phyloP scores from a whole-genome alignment of 2,888 invertebrate species.

The Drosophila ustulata region DNA sequence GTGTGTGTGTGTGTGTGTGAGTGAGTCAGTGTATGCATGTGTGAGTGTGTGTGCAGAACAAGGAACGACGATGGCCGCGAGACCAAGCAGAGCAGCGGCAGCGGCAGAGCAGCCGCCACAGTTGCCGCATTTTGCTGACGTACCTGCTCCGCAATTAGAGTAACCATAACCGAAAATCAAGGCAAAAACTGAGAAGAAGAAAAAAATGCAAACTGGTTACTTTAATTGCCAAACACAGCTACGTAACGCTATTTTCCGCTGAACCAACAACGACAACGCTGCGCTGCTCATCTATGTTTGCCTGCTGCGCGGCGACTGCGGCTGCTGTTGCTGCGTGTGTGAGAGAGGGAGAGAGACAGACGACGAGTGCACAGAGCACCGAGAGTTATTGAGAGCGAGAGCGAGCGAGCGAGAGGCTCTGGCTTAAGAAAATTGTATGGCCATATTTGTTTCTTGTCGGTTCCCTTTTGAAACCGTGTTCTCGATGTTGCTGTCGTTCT shows the following conservation, averaged over 20 bases:
- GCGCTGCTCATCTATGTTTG: slow-evolving; percentile 52
- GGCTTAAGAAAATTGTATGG: slow-evolving; percentile 79
- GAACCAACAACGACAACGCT: slow-evolving; percentile 32
- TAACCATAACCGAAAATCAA: slow-evolving; percentile 66
- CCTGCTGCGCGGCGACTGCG: slow-evolving; percentile 33
- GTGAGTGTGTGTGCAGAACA: slow-evolving; percentile 58
- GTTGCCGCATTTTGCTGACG: slow-evolving; percentile 62
- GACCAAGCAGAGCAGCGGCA: slow-evolving; percentile 6
- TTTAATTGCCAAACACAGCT: slow-evolving; percentile 63
- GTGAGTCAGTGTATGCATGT: slow-evolving; percentile 33
- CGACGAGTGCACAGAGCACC: slow-evolving; percentile 34
- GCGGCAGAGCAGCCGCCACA: slow-evolving; percentile 23
- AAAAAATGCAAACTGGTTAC: slow-evolving; percentile 77
- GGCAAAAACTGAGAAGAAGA: slow-evolving; percentile 42
- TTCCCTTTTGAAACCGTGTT: slow-evolving; percentile 71
- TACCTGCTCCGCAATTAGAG: slow-evolving; percentile 73
- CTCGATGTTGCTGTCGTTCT: slow-evolving; percentile 65
- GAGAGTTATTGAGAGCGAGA: slow-evolving; percentile 14
- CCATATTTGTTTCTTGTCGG: slow-evolving; percentile 75
- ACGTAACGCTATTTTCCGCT: slow-evolving; percentile 75
- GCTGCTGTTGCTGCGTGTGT: slow-evolving; percentile 9
- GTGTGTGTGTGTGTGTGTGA: slow-evolving; percentile 42
- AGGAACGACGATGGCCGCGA: slow-evolving; percentile 67
- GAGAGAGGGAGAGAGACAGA: slow-evolving; percentile 50
- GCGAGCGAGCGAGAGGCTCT: slow-evolving; percentile 36